Evolutionary conservation across 2,888 invertebrate species (phyloP), one percentile per base, ranked within the genome.

Genomic region (Sesamia inferens): DNA sequence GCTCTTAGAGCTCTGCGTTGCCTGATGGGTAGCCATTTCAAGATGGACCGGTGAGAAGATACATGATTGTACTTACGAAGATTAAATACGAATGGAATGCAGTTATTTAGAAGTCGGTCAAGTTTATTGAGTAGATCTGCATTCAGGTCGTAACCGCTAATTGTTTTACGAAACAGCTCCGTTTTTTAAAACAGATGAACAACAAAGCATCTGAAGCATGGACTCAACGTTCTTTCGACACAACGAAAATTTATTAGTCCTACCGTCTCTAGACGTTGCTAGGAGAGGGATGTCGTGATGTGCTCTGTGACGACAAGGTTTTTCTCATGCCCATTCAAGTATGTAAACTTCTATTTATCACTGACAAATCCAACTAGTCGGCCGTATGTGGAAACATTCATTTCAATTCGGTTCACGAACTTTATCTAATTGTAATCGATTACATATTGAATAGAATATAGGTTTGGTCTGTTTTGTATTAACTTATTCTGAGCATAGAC

Each of bases 261-360:
- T n/a, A 51, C 8, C 19, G 3, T 14, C 14, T 22, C 7, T 57
- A 14, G 22, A 57, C 8, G 57, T 10, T 58, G 16, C 16, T 31
- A 2, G 58, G 16, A 16, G 7, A 4, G 24, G 0, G 31, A 58
- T 58, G 8, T 16, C 10, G 10, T 1, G 31, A 31, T 31, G 31
- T 58, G 16, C 16, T 58, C 16, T 0, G 31, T 58, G 58, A 11
- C 3, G 10, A 31, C 3, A 14, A 31, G 1, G 14, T 57, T 31
- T 57, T 14, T 22, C 13, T 64, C 54, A 22, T 64, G 42, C 42
- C 39, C 14, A 5, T 16, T 61, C 54, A 59, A 61, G 59, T 48
- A 16, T 48, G 47, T 59, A 13, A 74, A 16, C 7, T 42, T 55
- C 64, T 48, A 61, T 80, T 64, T 61, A 8, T 80, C 54, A 65